Conservation (phyloP, 2,113 vertebrate genomes). For the Pelvicachromis taeniatus region DNA sequence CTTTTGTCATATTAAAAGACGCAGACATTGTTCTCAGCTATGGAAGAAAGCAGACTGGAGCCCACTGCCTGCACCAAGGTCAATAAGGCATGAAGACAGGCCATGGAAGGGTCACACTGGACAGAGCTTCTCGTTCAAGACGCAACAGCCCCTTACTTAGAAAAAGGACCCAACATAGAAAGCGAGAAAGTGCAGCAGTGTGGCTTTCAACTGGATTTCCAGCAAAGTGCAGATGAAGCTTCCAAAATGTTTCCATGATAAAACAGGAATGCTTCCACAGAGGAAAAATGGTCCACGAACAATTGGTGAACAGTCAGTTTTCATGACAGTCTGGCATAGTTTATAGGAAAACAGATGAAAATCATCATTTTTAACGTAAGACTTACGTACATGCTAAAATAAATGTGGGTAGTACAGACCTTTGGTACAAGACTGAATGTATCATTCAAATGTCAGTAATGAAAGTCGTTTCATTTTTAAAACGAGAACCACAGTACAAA, state of each 20-base stretch:
- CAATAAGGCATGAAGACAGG: constrained; percentile 3
- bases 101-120: constrained; percentile 20
- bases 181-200: background rate
- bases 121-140: constrained; percentile 9
- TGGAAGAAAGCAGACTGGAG: background rate
- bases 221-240: background rate
- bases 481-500: background rate
- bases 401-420: background rate
- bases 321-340: background rate
- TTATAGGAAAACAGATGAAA: background rate
- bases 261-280: background rate
- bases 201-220: constrained; percentile 25
- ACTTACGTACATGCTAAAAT: background rate
- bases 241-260: constrained; percentile 4
- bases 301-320: background rate
- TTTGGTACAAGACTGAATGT: background rate
- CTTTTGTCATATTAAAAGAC: constrained; percentile 6
- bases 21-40: background rate
- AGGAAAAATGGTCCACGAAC: background rate
- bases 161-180: background rate
- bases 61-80: constrained; percentile 15
- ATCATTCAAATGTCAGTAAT: background rate
- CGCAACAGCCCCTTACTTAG: constrained; percentile 1
- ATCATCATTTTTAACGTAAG: background rate
- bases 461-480: background rate